A percentile compares a stretch with the other conserved stretches of the same genome.
Conservation (phyloP, 2,888 invertebrate species). For the Callinectes sapidus region DNA sequence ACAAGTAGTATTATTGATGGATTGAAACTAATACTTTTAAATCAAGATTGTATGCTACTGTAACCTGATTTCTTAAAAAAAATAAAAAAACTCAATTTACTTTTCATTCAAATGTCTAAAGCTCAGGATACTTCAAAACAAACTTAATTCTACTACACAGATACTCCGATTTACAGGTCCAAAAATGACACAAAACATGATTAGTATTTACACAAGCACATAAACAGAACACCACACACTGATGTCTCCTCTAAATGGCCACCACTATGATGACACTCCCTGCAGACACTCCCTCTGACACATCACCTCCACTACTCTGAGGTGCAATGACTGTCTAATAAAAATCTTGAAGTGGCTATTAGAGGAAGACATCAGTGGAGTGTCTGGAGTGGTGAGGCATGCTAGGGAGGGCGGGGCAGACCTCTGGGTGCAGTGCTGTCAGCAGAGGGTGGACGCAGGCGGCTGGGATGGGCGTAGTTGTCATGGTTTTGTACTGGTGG, state of each 20-base stretch:
- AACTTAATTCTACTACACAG: background rate
- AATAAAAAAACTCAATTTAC: background rate
- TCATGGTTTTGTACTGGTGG: conserved; percentile 65
- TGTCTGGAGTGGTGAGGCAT: background rate
- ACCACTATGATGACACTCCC: background rate
- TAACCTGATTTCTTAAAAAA: background rate
- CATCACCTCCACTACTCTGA: background rate
- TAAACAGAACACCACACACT: background rate
- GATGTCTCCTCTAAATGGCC: background rate
- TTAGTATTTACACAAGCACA: background rate
- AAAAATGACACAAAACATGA: background rate
- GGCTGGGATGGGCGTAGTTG: conserved; percentile 65
- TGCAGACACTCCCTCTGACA: background rate
- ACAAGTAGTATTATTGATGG: background rate
- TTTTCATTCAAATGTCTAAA: background rate
- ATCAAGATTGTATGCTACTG: background rate
- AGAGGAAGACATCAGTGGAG: background rate
- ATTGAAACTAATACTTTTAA: background rate
- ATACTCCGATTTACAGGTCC: background rate
- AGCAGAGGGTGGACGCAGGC: conserved; percentile 65
- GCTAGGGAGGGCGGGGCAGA: conserved; percentile 47
- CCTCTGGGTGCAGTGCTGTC: conserved; percentile 70
- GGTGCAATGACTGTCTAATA: background rate
- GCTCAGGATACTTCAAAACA: background rate
- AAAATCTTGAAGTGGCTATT: background rate